Conservation (phyloP, 2,888 invertebrate genomes). For the Patella caerulea region DNA sequence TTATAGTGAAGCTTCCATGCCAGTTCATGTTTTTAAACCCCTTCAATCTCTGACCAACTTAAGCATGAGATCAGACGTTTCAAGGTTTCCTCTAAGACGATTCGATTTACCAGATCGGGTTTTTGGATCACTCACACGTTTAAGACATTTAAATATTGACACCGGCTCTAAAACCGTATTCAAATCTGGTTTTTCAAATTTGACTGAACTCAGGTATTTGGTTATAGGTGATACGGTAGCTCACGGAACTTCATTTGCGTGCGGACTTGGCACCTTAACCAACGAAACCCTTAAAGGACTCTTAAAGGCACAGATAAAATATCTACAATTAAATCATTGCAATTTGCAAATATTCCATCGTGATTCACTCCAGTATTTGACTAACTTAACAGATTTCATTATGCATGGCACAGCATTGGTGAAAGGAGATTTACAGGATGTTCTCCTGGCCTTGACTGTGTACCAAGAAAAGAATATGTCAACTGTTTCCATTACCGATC, state of each 20-base stretch:
- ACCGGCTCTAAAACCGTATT: neutral
- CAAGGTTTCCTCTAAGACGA: neutral
- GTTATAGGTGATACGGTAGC: neutral
- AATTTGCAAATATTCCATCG: neutral
- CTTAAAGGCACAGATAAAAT: neutral
- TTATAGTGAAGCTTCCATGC: neutral
- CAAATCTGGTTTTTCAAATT: neutral
- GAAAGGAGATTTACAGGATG: neutral
- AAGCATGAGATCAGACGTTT: neutral
- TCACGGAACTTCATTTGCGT: neutral
- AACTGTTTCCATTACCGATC: neutral
- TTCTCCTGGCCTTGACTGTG: neutral
- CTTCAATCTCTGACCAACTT: neutral
- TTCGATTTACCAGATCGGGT: neutral
- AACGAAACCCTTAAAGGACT: neutral
- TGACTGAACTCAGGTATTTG: neutral
- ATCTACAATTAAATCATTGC: neutral
- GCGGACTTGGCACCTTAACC: neutral
- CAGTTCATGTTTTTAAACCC: neutral
- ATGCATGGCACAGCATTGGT: neutral
- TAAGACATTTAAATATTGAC: neutral
- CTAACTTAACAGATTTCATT: neutral
- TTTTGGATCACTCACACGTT: neutral
- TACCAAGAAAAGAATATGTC: neutral
- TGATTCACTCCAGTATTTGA: neutral